Evolutionary conservation across 2,888 invertebrate genomes (phyloP), one percentile per base, ranked within the genome.

Genomic region (Seira musarum): DNA sequence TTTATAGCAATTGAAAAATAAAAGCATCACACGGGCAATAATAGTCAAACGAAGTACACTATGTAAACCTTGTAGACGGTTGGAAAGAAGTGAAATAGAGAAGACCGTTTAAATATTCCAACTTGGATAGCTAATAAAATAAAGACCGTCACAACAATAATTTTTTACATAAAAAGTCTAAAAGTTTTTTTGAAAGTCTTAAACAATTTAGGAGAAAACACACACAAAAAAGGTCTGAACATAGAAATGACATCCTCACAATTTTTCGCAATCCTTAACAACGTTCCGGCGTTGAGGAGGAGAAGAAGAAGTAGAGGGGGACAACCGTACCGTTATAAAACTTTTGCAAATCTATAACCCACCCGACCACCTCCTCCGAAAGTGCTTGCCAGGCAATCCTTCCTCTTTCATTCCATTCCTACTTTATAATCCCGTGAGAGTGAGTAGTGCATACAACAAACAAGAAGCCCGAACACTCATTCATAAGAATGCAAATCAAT

Each of bases 391-490:
- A 21, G 57, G 57, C 17, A 57, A 57, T 57, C 57, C 25, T 25
- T 25, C 25, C 64, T 24, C 25, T 19, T n/a, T n/a, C n/a, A n/a
- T n/a, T n/a, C n/a, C 8, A 24, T 21, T 64, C 64, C 64, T 64
- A 24, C 6, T 64, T 25, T 8, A 10, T 60, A 10, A 64, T 64
- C 64, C 64, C 64, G 22, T 21, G 22, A 10, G 21, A 60, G n/a
- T n/a, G 60, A 64, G 64, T 64, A 25, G 30, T 60, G 70, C 70
- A 60, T 49, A 19, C 61, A 70, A 61, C 60, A 65, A 30, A 65
- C 60, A 70, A 70, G 70, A 60, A 70, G 70, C 70, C 70, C 70
- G 30, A 60, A 70, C 30, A 70, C 40, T 15, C 61, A 70, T 68
- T 68, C 25, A 68, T 40, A 57, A 53, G 10, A 68, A 60, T 60